A percentile compares a stretch with the other conserved stretches of the same genome.
phyloP scores from a whole-genome alignment of 2,797 vertebrate genomes.

The Chromis chromis region DNA sequence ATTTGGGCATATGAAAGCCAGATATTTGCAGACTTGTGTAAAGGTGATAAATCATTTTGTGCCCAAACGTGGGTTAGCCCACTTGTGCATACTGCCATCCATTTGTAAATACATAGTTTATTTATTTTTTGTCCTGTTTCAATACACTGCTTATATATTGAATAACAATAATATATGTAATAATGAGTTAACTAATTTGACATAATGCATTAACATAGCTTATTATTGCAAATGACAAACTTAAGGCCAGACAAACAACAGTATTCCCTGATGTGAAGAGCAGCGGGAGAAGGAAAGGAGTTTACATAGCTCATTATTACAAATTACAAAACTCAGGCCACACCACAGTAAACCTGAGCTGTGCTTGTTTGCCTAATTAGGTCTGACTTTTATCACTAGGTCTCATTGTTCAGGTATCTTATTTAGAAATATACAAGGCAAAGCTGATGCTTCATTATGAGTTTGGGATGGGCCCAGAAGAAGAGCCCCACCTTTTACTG shows the following conservation, averaged over 20 bases:
- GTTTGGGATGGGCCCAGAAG: neutral
- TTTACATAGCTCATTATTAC: neutral
- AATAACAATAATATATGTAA: too few species aligned
- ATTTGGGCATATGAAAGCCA: too few species aligned
- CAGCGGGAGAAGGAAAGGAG: too few species aligned
- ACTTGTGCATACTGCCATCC: too few species aligned
- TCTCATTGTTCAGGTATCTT: neutral
- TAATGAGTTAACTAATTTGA: too few species aligned
- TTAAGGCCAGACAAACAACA: neutral
- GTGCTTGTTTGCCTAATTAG: neutral
- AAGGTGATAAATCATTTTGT: too few species aligned
- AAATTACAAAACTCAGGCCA: neutral
- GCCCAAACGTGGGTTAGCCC: too few species aligned
- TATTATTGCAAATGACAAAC: neutral
- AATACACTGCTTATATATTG: too few species aligned
- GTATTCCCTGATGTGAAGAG: too few species aligned
- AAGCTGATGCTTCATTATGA: neutral
- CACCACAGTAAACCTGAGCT: neutral
- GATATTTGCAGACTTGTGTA: too few species aligned
- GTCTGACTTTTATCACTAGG: neutral
- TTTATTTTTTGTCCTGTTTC: too few species aligned
- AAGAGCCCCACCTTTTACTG: constrained; percentile 4
- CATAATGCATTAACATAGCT: neutral
- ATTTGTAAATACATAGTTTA: too few species aligned
- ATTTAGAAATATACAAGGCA: neutral